Percentiles rank a stretch among this genome's conserved stretches.
These are phyloP conservation scores for Mastomys coucha DNA, from an alignment of 2,113 vertebrate species.

Conservation along the genomic window DNA sequence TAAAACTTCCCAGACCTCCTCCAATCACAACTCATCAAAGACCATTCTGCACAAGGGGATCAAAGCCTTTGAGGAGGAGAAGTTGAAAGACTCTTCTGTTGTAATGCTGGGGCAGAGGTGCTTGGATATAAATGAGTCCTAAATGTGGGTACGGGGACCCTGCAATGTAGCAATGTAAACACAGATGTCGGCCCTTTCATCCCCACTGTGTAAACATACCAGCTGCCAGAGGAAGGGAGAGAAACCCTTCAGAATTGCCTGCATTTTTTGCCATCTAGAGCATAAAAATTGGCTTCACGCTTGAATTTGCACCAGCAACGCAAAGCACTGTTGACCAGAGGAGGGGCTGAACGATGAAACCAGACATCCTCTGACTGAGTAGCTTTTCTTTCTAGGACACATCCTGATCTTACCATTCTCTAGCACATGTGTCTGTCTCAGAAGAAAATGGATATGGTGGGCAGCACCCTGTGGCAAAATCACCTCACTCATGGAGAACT, in stretches of 20 bases:
- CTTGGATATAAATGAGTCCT: constrained; percentile 83
- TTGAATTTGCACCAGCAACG: constrained; percentile 76
- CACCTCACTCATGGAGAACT: not conserved
- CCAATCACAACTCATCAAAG: constrained; percentile 82
- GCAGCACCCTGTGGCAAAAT: not conserved
- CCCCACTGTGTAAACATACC: constrained; percentile 80
- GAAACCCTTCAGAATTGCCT: constrained; percentile 78
- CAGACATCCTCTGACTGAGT: not conserved
- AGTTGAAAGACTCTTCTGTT: constrained; percentile 81
- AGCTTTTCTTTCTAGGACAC: not conserved
- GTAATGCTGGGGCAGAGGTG: constrained; percentile 81
- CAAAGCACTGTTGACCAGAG: constrained; percentile 60
- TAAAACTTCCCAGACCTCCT: constrained; percentile 68
- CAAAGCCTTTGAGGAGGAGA: constrained; percentile 73
- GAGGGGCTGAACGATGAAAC: constrained; percentile 35
- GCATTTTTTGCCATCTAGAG: constrained; percentile 83
- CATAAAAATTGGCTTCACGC: constrained; percentile 81
- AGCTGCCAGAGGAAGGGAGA: constrained; percentile 77
- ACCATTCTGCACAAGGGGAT: constrained; percentile 74
- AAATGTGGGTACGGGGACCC: constrained; percentile 79
- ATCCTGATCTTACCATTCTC: not conserved
- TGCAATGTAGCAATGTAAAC: constrained; percentile 81
- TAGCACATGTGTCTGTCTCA: not conserved
- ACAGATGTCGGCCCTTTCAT: constrained; percentile 84
- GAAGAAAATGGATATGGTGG: not conserved